phyloP scores from a whole-genome alignment of 2,888 invertebrate species.

The Eupithecia pulchellata region DNA sequence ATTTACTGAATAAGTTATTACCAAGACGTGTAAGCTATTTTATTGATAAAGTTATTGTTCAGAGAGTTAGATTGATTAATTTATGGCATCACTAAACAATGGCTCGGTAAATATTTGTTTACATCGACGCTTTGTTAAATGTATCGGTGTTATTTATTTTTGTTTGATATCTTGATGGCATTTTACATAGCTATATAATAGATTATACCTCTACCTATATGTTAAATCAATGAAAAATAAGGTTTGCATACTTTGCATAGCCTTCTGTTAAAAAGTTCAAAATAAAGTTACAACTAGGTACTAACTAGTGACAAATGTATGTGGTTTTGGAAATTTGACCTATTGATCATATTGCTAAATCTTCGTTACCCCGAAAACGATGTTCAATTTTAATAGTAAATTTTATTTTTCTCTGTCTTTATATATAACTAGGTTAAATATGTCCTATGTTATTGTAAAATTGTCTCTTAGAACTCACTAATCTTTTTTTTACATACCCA shows the following conservation, averaged over 20 bases:
- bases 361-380: neutral
- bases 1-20: slow-evolving; percentile 34
- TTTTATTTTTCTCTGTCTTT: neutral
- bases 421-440: neutral
- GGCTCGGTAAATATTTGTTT: slow-evolving; percentile 19
- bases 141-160: slow-evolving; percentile 1
- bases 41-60: slow-evolving; percentile 46
- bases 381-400: neutral
- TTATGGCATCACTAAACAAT: slow-evolving; percentile 24
- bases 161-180: neutral
- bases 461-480: neutral
- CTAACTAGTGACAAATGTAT: neutral
- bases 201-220: no score
- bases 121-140: slow-evolving; percentile 1
- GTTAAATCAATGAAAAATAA: neutral
- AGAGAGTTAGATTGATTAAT: slow-evolving; percentile 37
- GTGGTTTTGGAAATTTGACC: neutral
- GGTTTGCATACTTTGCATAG: neutral
- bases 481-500: neutral
- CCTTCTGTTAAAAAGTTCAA: neutral
- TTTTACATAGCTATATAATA: neutral
- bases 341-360: neutral
- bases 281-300: neutral
- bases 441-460: neutral
- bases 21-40: slow-evolving; percentile 37